A percentile compares a stretch with the other conserved stretches of the same genome.
phyloP scores from a whole-genome alignment of 2,797 vertebrate species.

The Paedocypris micromegethes region DNA sequence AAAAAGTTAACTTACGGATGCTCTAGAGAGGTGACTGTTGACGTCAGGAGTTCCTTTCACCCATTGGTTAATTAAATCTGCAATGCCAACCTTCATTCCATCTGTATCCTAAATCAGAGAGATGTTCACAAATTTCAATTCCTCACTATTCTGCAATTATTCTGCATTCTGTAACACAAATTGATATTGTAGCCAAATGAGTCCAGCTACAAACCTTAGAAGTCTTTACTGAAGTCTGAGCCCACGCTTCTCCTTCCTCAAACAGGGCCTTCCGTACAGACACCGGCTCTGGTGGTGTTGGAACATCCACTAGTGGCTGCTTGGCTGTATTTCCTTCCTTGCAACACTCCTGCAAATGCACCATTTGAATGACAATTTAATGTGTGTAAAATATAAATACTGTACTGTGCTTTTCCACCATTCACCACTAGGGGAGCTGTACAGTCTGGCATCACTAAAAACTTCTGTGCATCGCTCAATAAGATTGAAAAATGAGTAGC shows the following conservation, averaged over 20 bases:
- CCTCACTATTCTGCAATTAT: too few relatives aligned
- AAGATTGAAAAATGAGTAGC: too few relatives aligned
- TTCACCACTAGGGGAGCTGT: too few relatives aligned
- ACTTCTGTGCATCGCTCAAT: too few relatives aligned
- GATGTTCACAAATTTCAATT: background rate
- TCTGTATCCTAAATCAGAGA: constrained; percentile 64
- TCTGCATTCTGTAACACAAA: too few relatives aligned
- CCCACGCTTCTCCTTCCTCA: constrained; percentile 78
- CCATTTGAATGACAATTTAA: too few relatives aligned
- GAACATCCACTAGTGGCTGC: constrained; percentile 70
- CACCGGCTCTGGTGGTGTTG: constrained; percentile 67
- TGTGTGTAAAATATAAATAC: too few relatives aligned
- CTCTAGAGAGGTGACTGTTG: constrained; percentile 57
- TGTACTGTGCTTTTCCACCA: too few relatives aligned
- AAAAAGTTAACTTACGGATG: constrained; percentile 53
- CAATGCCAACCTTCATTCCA: constrained; percentile 66
- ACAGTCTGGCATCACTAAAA: too few relatives aligned
- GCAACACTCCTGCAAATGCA: constrained; percentile 66
- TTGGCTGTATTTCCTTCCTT: constrained; percentile 64
- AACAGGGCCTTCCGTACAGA: constrained; percentile 81
- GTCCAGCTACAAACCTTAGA: constrained; percentile 68
- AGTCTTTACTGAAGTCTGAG: constrained; percentile 57
- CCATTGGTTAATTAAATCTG: constrained; percentile 72
- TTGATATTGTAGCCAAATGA: too few relatives aligned
- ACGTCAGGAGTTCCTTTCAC: constrained; percentile 63